These are phyloP conservation scores for Peromyscus leucopus DNA, from an alignment of 2,113 vertebrate species.

Conservation along the genomic window DNA sequence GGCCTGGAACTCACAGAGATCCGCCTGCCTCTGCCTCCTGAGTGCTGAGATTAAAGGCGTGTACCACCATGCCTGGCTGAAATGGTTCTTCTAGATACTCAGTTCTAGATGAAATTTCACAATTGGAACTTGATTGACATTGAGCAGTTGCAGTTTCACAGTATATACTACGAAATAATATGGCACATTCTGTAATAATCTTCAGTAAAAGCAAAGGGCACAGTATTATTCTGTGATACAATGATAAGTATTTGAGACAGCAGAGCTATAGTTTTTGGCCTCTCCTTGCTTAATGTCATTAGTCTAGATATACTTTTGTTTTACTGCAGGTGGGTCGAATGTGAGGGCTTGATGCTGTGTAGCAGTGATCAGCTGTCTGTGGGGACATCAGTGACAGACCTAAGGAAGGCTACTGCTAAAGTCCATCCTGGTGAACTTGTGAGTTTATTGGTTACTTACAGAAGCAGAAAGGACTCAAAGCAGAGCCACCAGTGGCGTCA, in stretches of 20 bases:
- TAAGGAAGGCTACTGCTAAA: neutral
- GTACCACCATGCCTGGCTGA: neutral
- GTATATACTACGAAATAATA: neutral
- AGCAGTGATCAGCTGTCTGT: no score
- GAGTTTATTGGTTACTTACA: neutral
- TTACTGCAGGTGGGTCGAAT: neutral
- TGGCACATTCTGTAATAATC: conserved; percentile 20
- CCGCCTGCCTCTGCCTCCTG: neutral
- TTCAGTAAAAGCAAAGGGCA: conserved; percentile 9
- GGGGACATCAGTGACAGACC: neutral
- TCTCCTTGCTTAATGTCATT: conserved; percentile 36
- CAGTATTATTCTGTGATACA: neutral
- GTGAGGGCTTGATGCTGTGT: neutral
- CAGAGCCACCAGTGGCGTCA: no score
- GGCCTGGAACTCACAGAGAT: neutral
- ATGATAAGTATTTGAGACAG: neutral
- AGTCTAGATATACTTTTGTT: neutral
- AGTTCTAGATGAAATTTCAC: conserved; percentile 35
- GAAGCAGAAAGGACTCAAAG: neutral
- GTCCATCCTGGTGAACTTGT: neutral
- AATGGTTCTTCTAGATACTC: neutral
- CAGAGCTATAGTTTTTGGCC: neutral
- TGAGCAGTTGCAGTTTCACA: neutral
- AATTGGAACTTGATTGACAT: neutral
- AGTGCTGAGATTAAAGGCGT: neutral